These are phyloP conservation scores for Dryas iulia DNA, from an alignment of 1,140 invertebrate genomes.

Conservation along the genomic window DNA sequence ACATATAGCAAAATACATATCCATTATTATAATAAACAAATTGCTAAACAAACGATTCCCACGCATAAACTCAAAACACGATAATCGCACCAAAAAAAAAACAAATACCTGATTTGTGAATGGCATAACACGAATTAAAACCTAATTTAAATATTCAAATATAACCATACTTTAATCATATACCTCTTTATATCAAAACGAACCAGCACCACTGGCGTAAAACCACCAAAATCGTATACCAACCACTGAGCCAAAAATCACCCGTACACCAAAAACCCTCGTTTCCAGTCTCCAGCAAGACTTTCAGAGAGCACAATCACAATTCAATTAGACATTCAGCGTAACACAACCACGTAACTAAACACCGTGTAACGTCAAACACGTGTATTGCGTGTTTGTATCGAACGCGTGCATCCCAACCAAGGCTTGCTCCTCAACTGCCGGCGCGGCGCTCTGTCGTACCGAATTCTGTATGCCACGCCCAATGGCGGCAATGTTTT, in stretches of 20 bases:
- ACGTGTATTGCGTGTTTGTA: slow-evolving; percentile 39
- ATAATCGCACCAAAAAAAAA: not conserved
- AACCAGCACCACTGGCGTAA: slow-evolving; percentile 33
- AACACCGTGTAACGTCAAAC: slow-evolving; percentile 8
- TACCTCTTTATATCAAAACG: not conserved
- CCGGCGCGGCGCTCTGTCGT: slow-evolving; percentile 31
- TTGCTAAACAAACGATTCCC: not conserved
- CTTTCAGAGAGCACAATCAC: slow-evolving; percentile 33
- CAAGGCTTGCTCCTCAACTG: slow-evolving; percentile 43
- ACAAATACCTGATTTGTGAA: not conserved
- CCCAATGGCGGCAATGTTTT: slow-evolving; percentile 30
- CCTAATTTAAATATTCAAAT: not conserved
- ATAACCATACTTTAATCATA: not conserved
- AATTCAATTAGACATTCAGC: not conserved
- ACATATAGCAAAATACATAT: not conserved
- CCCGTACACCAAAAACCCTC: slow-evolving; percentile 35
- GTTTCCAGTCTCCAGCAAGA: slow-evolving; percentile 39
- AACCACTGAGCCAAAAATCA: slow-evolving; percentile 26
- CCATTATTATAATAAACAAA: not conserved
- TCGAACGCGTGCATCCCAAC: slow-evolving; percentile 40
- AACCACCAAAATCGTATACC: slow-evolving; percentile 33
- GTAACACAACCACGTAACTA: not conserved
- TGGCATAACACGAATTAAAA: not conserved
- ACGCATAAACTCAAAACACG: not conserved
- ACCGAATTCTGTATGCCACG: slow-evolving; percentile 24